phyloP scores from a whole-genome alignment of 2,888 invertebrate genomes.

The Pardosa pseudoannulata region DNA sequence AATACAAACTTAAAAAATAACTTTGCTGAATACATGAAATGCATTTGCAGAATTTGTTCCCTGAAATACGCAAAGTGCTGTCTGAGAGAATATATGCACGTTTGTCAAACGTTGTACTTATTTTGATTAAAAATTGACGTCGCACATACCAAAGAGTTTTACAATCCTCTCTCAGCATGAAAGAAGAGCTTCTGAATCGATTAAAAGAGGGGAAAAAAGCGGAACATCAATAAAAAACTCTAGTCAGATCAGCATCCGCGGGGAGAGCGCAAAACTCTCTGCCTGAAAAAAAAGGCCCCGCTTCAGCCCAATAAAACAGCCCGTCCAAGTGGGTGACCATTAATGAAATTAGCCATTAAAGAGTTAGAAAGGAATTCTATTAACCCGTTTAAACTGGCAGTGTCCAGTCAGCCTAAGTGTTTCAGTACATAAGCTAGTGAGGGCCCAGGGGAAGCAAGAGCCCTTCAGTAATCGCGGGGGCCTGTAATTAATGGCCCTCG shows the following conservation, averaged over 20 bases:
- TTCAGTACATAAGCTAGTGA: slow-evolving; percentile 67
- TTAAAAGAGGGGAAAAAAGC: background rate
- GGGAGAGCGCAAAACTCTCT: background rate
- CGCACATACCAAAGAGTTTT: background rate
- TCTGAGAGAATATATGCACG: background rate
- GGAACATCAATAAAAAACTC: background rate
- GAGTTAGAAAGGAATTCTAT: slow-evolving; percentile 71
- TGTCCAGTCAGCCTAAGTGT: slow-evolving; percentile 53
- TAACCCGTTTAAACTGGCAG: slow-evolving; percentile 70
- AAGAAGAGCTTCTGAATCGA: background rate
- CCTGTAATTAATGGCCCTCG: slow-evolving; percentile 73
- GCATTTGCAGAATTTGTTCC: background rate
- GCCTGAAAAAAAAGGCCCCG: background rate
- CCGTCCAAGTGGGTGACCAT: slow-evolving; percentile 65
- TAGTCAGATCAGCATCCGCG: background rate
- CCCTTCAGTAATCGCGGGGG: slow-evolving; percentile 68
- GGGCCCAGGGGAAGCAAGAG: slow-evolving; percentile 31
- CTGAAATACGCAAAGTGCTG: background rate
- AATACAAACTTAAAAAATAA: too few species aligned
- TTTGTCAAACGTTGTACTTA: background rate
- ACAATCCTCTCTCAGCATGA: background rate
- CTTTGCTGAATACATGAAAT: slow-evolving; percentile 1
- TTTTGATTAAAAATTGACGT: slow-evolving; percentile 1
- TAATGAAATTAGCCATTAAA: slow-evolving; percentile 73
- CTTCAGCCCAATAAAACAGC: slow-evolving; percentile 24